Base-by-base conservation (phyloP, 1,140 invertebrate species). In the Papilio polyxenes region DNA sequence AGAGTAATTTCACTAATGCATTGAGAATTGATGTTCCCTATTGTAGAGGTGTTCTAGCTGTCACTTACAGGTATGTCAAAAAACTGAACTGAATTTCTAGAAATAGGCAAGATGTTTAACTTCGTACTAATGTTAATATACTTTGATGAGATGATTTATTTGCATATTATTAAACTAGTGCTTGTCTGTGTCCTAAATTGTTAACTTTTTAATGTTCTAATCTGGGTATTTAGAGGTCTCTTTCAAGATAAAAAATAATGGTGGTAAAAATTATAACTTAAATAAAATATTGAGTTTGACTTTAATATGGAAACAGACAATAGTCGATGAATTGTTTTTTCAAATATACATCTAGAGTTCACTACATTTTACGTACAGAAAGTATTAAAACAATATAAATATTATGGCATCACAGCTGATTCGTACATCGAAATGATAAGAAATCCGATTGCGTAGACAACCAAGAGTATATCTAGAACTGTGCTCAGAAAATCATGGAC, bases 391-490 rank as follows among this genome's bases (percentile, higher is more conserved):
- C 44, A 11, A 76, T 23, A 51, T n/a, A 48, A 51, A 17, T 15
- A 15, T 72, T 31, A 72, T 72, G 65, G 65, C 74, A 89, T 84
- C 2, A 91, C 74, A 53, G 87, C 83, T 15, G 89, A 88, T 75
- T 93, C 89, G 75, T 92, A 93, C 85, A 91, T 85, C 15, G 89
- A 89, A 9, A 93, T 83, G 3, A 91, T 76, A 6, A 93, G 87
- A 77, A 92, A 92, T 0, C 92, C 92, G 8, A 90, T 82, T 4
- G 90, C 91, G 81, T 93, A 93, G 0, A 91, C 20, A 0, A 92
- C 83, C 0, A 93, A 86, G 5, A 92, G 77, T 1, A 90, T 37
- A 51, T 93, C 91, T 87, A 93, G 89, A 5, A 82, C 80, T 6
- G 88, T 87, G 0, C 89, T 89, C 59, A 91, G 86, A 5, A 92